Base-by-base conservation (phyloP, 2,113 vertebrate genomes). In the Lamprologus callipterus region DNA sequence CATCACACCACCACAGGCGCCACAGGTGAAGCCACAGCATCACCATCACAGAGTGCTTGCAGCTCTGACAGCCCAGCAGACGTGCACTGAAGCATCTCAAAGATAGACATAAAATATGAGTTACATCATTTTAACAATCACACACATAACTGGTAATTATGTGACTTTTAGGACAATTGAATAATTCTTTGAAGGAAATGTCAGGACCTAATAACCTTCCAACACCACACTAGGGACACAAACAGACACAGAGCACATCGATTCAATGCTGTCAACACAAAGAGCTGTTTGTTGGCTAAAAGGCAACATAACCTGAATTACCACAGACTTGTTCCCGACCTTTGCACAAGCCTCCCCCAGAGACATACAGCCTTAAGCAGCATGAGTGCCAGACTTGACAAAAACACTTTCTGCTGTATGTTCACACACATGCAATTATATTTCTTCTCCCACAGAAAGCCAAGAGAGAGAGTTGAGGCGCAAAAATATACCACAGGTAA, bases 341-440 rank as follows among this genome's bases (percentile, higher is more conserved):
- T 92, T 86, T 89, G 87, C 70, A 87, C 81, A 68, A 31, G n/a
- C 21, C 57, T 84, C 83, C 84, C 73, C 80, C 23, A n/a, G 81
- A 60, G 83, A 81, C 68, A 16, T 4, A 3, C 9, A 40, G 54
- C 80, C 82, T 78, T 28, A 88, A 85, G 84, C 84, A 63, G 37
- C 9, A 7, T 9, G 86, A 37, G 31, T 13, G 5, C 51, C 68
- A 49, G 17, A 79, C 83, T 84, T 8, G 23, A 73, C 63, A 81
- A 55, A 89, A 84, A 82, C 85, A 45, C 63, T 83, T 83, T 85
- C 17, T 17, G 23, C 78, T 47, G 8, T 65, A 60, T 58, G 79
- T 79, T 83, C 87, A 73, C 58, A 81, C 68, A 68, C 45, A 83
- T n/a, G 31, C 82, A 84, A 87, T 85, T 81, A 58, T 35, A 78